Base-by-base conservation (phyloP, 1,140 invertebrate genomes). In the Macrobrachium nipponense region DNA sequence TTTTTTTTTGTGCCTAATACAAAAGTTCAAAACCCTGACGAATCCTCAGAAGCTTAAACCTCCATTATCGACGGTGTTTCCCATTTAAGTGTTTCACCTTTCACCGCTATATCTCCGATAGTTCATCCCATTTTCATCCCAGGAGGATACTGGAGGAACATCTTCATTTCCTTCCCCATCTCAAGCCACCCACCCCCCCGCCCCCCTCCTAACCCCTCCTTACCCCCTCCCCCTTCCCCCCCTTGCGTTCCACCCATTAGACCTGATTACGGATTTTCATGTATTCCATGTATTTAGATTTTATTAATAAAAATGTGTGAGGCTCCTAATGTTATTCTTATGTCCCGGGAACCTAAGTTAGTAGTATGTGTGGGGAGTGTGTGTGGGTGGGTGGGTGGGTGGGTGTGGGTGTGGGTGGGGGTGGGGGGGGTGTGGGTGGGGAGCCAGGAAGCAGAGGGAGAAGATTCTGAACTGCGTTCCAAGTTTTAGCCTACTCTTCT, bases 241-340 rank as follows among this genome's bases (percentile, higher is more conserved):
- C 12, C 64, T n/a, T 20, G 17, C 66, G 61, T 15, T 18, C 78
- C 17, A 14, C 79, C 80, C 51, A 60, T 82, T 20, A 60, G 10
- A 23, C 78, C 27, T 64, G 17, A 68, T 80, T 80, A 80, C 61
- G 43, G 15, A 80, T 80, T n/a, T n/a, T 80, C 78, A 80, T 80
- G 78, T 80, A 80, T 80, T 64, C 78, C 62, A 14, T 60, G 18
- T 62, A 68, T 80, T 80, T 80, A 80, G 78, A 66, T 80, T 80
- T 80, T 80, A 80, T 80, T 66, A 80, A 80, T 80, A 80, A 80
- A 80, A 80, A 66, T 80, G 78, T 80, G 59, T 66, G 61, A 66
- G 60, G 78, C 60, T 80, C 60, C 61, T 62, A 80, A 80, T 80
- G 78, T 80, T 80, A 68, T 80, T 80, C 66, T 80, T 66, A 80